phyloP scores from a whole-genome alignment of 92 coral and sea anemone genomes.

The Blastomussa wellsi region DNA sequence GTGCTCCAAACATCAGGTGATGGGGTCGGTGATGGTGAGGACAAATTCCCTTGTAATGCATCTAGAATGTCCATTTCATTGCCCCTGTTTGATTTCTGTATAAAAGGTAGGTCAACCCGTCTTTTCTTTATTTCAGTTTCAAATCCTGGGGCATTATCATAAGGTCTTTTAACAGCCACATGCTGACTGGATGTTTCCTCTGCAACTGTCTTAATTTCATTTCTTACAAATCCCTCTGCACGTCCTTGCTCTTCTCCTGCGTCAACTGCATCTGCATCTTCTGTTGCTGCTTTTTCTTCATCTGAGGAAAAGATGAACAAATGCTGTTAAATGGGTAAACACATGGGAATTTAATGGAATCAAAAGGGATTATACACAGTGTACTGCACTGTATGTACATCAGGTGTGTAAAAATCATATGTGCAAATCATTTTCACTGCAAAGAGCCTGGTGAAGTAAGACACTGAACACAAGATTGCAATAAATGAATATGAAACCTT shows the following conservation, averaged over 20 bases:
- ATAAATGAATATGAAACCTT: not conserved
- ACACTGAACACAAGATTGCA: not conserved
- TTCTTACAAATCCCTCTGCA: constrained; percentile 61
- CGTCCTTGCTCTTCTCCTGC: constrained; percentile 55
- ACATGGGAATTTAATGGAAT: not conserved
- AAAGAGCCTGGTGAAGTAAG: not conserved
- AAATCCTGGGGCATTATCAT: constrained; percentile 54
- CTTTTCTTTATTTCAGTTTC: constrained; percentile 83
- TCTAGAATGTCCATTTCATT: constrained; percentile 81
- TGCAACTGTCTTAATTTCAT: constrained; percentile 81
- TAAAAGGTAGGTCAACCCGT: constrained; percentile 70
- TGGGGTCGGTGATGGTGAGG: constrained; percentile 78
- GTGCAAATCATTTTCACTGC: not conserved
- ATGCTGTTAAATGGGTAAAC: not conserved
- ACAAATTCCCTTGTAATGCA: constrained; percentile 77
- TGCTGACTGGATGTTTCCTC: constrained; percentile 78
- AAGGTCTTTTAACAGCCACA: constrained; percentile 77
- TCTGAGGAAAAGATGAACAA: constrained; percentile 51
- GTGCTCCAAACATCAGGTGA: constrained; percentile 73
- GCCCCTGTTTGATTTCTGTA: constrained; percentile 69
- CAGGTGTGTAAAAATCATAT: no score
- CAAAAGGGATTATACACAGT: not conserved
- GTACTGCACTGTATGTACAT: not conserved
- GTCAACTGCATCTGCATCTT: constrained; percentile 49
- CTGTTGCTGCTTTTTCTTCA: constrained; percentile 80